phyloP scores from a whole-genome alignment of 2,888 invertebrate species.

The Aspidiotus rigidus region DNA sequence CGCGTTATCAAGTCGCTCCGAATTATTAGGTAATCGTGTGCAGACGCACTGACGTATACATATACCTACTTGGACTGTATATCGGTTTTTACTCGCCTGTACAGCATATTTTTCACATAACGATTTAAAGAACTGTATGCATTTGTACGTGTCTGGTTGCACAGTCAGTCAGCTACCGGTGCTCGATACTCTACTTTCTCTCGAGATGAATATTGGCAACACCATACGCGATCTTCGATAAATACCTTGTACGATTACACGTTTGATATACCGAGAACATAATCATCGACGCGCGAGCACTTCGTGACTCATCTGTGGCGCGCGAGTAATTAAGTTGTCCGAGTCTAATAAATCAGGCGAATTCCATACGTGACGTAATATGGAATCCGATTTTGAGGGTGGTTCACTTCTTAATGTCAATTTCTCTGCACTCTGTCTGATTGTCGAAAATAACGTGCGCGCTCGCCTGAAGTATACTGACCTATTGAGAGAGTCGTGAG shows the following conservation, averaged over 20 bases:
- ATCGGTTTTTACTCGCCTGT: slow-evolving; percentile 13
- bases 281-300: too few species aligned
- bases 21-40: slow-evolving; percentile 19
- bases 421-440: too few species aligned
- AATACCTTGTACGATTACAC: background rate
- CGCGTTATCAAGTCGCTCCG: slow-evolving; percentile 10
- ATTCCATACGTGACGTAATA: too few species aligned
- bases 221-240: background rate
- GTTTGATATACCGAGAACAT: too few species aligned
- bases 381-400: too few species aligned
- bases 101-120: slow-evolving; percentile 20
- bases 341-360: too few species aligned
- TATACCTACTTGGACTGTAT: background rate
- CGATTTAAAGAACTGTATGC: slow-evolving; percentile 24
- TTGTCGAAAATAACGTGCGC: too few species aligned
- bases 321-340: too few species aligned
- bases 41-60: background rate
- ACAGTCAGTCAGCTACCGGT: background rate
- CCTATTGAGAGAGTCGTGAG: too few species aligned
- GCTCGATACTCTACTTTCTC: slow-evolving; percentile 11
- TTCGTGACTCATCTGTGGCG: too few species aligned
- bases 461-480: too few species aligned
- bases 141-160: slow-evolving; percentile 17
- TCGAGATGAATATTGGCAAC: slow-evolving; percentile 4
- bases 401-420: too few species aligned